A percentile compares a stretch with the other conserved stretches of the same genome.
phyloP scores from a whole-genome alignment of 1,140 invertebrate species.

The Bactericera cockerelli region DNA sequence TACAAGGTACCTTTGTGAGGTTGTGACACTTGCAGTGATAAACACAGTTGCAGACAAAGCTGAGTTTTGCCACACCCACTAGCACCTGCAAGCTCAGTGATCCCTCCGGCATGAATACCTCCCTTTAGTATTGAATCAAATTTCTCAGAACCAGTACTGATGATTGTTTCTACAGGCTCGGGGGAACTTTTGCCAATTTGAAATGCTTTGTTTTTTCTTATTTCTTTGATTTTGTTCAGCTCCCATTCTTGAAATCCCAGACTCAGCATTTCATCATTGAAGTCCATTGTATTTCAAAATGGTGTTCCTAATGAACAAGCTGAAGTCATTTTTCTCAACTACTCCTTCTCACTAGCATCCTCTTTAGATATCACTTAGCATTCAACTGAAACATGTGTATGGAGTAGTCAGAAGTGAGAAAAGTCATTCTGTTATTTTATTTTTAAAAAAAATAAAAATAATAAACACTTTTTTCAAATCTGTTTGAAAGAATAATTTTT shows the following conservation, averaged over 20 bases:
- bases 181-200: not conserved
- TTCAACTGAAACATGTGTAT: too few species aligned
- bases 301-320: too few species aligned
- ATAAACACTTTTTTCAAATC: too few species aligned
- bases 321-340: too few species aligned
- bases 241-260: conserved; percentile 3
- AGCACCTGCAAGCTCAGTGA: conserved; percentile 70
- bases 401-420: too few species aligned
- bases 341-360: too few species aligned
- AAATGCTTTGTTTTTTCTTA: not conserved
- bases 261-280: not conserved
- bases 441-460: too few species aligned
- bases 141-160: conserved; percentile 41
- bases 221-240: not conserved
- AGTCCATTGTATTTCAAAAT: too few species aligned
- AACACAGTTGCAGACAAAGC: conserved; percentile 53
- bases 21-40: conserved; percentile 34
- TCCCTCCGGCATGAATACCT: conserved; percentile 49
- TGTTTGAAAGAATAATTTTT: too few species aligned
- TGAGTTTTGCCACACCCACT: conserved; percentile 76
- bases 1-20: conserved; percentile 42
- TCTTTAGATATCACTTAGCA: too few species aligned
- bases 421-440: too few species aligned
- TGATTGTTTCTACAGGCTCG: not conserved
- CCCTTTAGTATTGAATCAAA: conserved; percentile 47